Conservation (phyloP, 2,797 vertebrate genomes). For the Falco naumanni region DNA sequence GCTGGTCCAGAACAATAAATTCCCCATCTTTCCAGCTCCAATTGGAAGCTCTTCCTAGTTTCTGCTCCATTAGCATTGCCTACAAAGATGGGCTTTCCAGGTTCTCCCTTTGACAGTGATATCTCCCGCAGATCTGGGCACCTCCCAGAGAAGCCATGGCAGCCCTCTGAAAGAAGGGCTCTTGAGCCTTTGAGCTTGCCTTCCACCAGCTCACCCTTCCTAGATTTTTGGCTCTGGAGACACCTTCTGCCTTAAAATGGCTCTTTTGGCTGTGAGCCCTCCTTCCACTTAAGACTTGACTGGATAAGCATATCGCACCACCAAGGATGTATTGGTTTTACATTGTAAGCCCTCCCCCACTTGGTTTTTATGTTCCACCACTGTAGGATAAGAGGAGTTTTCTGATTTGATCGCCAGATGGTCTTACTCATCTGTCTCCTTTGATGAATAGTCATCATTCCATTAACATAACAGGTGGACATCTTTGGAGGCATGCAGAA, state of each 20-base stretch:
- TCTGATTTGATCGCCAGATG: background rate
- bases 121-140: background rate
- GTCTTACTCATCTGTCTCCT: background rate
- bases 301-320: background rate
- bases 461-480: background rate
- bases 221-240: background rate
- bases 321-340: background rate
- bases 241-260: background rate
- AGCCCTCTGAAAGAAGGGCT: background rate
- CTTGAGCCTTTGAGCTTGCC: background rate
- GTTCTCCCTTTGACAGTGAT: background rate
- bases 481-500: background rate
- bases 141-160: background rate
- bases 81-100: background rate
- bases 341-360: fast-evolving
- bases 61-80: background rate
- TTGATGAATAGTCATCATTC: background rate
- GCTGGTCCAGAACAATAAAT: background rate
- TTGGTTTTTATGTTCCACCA: background rate
- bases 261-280: background rate
- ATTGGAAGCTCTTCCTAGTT: background rate
- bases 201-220: background rate
- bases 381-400: background rate
- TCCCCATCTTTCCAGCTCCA: background rate
- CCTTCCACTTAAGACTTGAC: background rate